Percentiles rank a stretch among this genome's conserved stretches.
Evolutionary conservation across 1,140 invertebrate species (phyloP).

Genomic region (Centruroides vittatus): DNA sequence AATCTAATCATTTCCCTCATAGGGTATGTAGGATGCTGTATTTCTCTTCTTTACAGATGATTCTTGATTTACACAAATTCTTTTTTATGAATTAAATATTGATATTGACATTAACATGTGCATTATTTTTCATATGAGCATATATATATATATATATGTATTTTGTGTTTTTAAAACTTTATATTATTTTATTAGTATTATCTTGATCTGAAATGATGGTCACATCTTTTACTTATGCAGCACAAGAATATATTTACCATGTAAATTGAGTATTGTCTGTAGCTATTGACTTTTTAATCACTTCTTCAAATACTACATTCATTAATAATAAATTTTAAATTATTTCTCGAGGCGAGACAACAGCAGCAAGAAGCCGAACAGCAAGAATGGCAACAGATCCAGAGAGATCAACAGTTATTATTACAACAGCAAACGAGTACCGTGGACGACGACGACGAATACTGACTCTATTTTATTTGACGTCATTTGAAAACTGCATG

Average conservation of each 20-base stretch:
- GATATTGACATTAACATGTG: no score
- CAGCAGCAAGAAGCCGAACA: conserved; percentile 76
- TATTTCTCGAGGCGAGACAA: conserved; percentile 50
- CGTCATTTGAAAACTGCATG: background rate
- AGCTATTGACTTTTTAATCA: background rate
- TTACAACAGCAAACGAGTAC: conserved; percentile 15
- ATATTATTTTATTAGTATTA: no score
- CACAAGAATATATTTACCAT: background rate
- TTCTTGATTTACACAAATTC: no score
- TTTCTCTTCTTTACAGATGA: no score
- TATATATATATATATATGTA: no score
- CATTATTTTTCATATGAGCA: no score
- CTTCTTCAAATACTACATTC: background rate
- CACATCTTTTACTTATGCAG: no score
- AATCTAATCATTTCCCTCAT: no score
- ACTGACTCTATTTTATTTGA: conserved; percentile 6
- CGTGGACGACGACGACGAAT: conserved; percentile 17
- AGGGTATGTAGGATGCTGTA: no score
- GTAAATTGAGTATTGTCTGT: background rate
- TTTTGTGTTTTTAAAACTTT: no score
- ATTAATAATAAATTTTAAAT: background rate
- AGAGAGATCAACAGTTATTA: conserved; percentile 36
- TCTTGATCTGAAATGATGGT: no score
- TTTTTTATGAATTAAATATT: no score
- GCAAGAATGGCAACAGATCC: conserved; percentile 73